Conservation (phyloP, 1,140 invertebrate genomes). For the Rhizoglyphus robini region DNA sequence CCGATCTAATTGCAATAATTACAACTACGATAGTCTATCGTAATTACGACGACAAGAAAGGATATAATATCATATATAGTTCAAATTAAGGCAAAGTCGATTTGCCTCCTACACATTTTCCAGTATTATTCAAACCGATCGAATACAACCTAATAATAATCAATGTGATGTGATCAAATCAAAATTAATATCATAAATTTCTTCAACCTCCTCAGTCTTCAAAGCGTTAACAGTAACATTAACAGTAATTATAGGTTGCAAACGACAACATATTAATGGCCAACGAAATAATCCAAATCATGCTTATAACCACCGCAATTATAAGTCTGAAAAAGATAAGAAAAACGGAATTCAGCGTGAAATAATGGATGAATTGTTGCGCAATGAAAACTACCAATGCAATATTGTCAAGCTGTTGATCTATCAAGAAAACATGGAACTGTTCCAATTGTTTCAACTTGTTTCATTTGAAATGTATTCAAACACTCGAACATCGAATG, state of each 20-base stretch:
- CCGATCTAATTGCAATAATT: neutral
- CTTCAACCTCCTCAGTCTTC: too few species aligned
- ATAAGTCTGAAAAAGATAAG: neutral
- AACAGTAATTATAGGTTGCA: too few species aligned
- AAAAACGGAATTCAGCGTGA: slow-evolving; percentile 19
- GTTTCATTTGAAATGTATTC: slow-evolving; percentile 66
- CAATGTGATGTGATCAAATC: too few species aligned
- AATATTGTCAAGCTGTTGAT: slow-evolving; percentile 79
- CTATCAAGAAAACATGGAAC: slow-evolving; percentile 70
- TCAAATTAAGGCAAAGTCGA: too few species aligned
- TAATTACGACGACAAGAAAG: too few species aligned
- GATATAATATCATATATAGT: neutral
- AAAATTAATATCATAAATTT: too few species aligned
- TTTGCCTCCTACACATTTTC: too few species aligned
- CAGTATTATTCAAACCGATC: too few species aligned
- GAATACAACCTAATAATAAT: neutral
- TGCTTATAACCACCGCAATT: neutral
- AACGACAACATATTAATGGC: too few species aligned
- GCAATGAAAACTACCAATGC: slow-evolving; percentile 54
- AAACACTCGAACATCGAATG: slow-evolving; percentile 41
- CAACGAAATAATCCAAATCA: neutral
- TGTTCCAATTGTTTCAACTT: slow-evolving; percentile 81
- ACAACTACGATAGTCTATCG: neutral
- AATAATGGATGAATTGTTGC: slow-evolving; percentile 23
- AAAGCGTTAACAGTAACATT: too few species aligned